Conservation (phyloP, 2,113 vertebrate genomes). For the Petromus typicus region DNA sequence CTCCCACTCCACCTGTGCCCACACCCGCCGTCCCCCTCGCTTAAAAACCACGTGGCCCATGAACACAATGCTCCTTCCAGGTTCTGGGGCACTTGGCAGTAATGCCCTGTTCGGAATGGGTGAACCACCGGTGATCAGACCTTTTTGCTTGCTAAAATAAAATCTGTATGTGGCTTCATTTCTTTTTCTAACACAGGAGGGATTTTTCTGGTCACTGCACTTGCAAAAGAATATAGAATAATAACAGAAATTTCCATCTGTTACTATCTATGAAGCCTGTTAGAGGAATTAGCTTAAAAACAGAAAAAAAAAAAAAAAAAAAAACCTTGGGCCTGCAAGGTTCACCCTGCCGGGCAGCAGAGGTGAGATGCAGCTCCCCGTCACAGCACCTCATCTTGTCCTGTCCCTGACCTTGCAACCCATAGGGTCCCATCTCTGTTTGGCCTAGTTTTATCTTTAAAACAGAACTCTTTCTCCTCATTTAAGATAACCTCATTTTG, state of each 20-base stretch:
- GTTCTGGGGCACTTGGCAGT: neutral
- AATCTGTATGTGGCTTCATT: conserved; percentile 22
- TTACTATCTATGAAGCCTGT: neutral
- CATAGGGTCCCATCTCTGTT: neutral
- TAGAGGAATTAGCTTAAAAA: neutral
- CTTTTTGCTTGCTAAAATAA: conserved; percentile 51
- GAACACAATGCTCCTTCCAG: neutral
- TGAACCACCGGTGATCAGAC: neutral
- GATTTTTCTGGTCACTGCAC: neutral
- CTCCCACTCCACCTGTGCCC: neutral
- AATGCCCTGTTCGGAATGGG: neutral
- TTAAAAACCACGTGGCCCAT: neutral
- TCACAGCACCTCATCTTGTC: accelerated
- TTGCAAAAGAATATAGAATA: conserved; percentile 51
- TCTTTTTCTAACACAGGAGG: conserved; percentile 26
- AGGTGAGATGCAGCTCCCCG: neutral
- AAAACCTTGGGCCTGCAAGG: accelerated
- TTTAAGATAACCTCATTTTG: neutral
- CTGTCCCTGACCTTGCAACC: neutral
- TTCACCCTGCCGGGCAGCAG: neutral
- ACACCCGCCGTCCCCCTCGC: neutral
- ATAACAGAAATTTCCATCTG: neutral
- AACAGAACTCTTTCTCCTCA: neutral
- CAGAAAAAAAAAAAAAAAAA: neutral
- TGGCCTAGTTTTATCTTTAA: accelerated